Base-by-base conservation (phyloP, 2,888 invertebrate species). In the Drosophila peninsularis region DNA sequence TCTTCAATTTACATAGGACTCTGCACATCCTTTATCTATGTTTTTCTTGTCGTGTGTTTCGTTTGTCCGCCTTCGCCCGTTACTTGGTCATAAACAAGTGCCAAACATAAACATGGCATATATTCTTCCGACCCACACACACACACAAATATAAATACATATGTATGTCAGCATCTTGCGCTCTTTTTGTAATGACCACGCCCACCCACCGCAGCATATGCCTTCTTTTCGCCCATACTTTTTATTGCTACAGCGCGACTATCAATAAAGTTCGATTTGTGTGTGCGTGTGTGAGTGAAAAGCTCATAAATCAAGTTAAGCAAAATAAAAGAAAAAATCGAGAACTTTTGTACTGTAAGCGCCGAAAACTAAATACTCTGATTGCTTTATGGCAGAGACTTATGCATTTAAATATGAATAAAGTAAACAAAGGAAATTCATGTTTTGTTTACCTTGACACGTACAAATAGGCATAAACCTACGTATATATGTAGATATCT, bases 181-280 rank as follows among this genome's bases (percentile, higher is more conserved):
- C 53, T 50, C 37, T 47, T 45, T 55, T 41, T 57, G 53, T 58
- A 39, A 47, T 34, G 39, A 41, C 61, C 52, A 36, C 67, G 19
- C 52, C 37, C 42, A 17, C 58, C 50, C 61, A n/a, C 1, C n/a
- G 17, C 24, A 42, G 5, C 55, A 39, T 61, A 41, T 63, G 50
- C 45, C 45, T 32, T 36, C 21, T 14, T 32, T 45, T 32, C 36
- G 42, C 36, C 57, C 55, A 50, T 53, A 34, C 44, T 72, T 78
- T 83, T 79, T 82, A 81, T 82, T 66, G 69, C 75, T 69, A 71
- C 68, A 71, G 34, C 73, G 82, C 75, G 70, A 73, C 74, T 82
- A 85, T 85, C 85, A 85, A 82, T 82, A 82, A 82, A 75, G 78
- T 85, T 82, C 78, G 85, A 82, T 82, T 73, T 77, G 56, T 6